Evolutionary conservation across 2,888 invertebrate genomes (phyloP), one percentile per base, ranked within the genome.

Genomic region (Suillia variegata): DNA sequence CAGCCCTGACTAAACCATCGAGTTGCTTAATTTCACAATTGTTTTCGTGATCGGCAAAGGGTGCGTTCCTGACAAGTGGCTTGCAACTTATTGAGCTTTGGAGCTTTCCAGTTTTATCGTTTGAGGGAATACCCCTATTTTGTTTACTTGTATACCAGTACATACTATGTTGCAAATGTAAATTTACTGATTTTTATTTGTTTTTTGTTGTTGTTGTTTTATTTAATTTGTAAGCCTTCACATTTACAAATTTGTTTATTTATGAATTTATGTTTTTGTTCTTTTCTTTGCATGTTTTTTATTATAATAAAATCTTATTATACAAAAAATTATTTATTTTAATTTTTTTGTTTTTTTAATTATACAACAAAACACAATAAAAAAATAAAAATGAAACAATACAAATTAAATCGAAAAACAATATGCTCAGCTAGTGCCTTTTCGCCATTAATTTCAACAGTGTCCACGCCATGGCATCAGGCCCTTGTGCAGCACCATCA

Each of bases 381-480:
- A 56, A 58, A 15, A 49, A 33, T 50, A 56, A 60, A 47, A 53
- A 51, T 48, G 52, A 59, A 55, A 59, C 60, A 61, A 63, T 6
- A 31, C 34, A 53, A 62, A 62, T 48, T 45, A 54, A 61, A 69
- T 64, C 64, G 62, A 64, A 67, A 69, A 66, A 62, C 67, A 69
- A 71, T 71, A 73, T 74, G 76, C 76, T 77, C 75, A 81, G 80
- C 75, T 71, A 78, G 78, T 76, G 80, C 80, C 72, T 80, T 82
- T 79, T 80, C 80, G 77, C 78, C 80, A 78, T 79, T 82, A 79
- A 80, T 81, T 68, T 71, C 76, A 77, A 80, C 81, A 78, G 78
- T 80, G 80, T 76, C 81, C 74, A 74, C 80, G 68, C 80, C 80
- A 67, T 82, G 82, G 82, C 82, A 82, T 72, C 82, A 82, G 74